phyloP scores from a whole-genome alignment of 2,888 invertebrate genomes.

The Pristionchus mayeri region DNA sequence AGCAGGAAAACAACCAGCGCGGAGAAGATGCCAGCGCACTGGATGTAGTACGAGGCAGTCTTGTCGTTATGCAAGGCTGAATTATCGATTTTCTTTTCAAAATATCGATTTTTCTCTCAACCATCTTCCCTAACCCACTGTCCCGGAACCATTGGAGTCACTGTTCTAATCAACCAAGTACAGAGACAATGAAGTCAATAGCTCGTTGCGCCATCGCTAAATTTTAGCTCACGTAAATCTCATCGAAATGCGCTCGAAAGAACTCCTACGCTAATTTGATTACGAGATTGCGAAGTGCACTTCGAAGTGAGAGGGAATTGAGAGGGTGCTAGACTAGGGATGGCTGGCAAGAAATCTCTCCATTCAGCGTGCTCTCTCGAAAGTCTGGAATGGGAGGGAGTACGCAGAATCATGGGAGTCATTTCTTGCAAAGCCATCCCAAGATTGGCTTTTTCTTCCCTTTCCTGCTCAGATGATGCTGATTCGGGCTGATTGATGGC shows the following conservation, averaged over 20 bases:
- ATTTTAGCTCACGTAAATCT: no score
- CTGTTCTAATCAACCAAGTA: background rate
- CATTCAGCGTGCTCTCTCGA: no score
- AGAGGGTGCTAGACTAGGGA: background rate
- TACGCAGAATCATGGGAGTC: no score
- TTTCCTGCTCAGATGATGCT: no score
- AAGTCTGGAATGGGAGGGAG: no score
- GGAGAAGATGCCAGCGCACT: constrained; percentile 64
- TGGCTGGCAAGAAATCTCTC: background rate
- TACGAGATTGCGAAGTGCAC: background rate
- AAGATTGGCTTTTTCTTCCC: no score
- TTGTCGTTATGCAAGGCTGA: constrained; percentile 71
- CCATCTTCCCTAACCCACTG: no score
- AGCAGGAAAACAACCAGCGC: constrained; percentile 63
- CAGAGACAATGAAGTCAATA: no score
- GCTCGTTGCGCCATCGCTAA: no score
- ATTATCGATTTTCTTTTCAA: constrained; percentile 25
- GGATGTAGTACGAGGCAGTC: constrained; percentile 67
- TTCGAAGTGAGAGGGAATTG: background rate
- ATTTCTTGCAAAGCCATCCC: no score
- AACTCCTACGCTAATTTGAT: background rate
- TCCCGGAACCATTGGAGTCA: background rate
- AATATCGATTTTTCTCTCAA: background rate
- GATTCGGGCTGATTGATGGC: no score
- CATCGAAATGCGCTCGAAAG: background rate